Evolutionary conservation across 1,140 invertebrate genomes (phyloP).

Genomic region (Aphaenogaster floridana): DNA sequence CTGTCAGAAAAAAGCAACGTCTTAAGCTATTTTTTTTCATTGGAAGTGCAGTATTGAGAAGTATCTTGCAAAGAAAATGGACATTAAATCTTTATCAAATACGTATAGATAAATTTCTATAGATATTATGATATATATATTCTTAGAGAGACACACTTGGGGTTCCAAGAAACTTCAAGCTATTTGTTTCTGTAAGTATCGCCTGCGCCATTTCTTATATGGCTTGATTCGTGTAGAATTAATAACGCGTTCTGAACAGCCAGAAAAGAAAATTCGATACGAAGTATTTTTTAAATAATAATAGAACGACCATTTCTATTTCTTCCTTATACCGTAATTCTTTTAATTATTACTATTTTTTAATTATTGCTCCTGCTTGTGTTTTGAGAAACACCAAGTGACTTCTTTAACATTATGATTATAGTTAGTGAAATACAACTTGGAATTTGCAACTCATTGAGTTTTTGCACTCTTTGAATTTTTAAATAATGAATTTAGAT

Average conservation of each 20-base stretch:
- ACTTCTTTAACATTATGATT: neutral
- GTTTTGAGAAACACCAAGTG: neutral
- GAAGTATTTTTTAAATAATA: neutral
- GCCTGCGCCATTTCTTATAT: neutral
- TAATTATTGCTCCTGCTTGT: neutral
- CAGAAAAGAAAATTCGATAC: neutral
- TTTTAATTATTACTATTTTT: neutral
- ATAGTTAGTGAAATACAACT: neutral
- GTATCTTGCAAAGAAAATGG: neutral
- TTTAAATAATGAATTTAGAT: neutral
- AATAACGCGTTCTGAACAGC: neutral
- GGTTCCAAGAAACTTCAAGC: neutral
- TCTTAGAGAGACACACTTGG: neutral
- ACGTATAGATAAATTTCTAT: slow-evolving; percentile 1
- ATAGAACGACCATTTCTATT: neutral
- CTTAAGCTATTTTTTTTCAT: neutral
- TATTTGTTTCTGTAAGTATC: neutral
- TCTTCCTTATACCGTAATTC: neutral
- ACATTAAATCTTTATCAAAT: slow-evolving; percentile 1
- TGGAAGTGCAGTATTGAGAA: neutral
- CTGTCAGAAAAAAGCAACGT: neutral
- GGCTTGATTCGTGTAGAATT: neutral
- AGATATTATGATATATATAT: neutral
- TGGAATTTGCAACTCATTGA: neutral
- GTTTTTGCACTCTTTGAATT: neutral